A percentile compares a stretch with the other conserved stretches of the same genome.
These are phyloP conservation scores for Onchidella celtica DNA, from an alignment of 2,888 invertebrate genomes.

Conservation along the genomic window DNA sequence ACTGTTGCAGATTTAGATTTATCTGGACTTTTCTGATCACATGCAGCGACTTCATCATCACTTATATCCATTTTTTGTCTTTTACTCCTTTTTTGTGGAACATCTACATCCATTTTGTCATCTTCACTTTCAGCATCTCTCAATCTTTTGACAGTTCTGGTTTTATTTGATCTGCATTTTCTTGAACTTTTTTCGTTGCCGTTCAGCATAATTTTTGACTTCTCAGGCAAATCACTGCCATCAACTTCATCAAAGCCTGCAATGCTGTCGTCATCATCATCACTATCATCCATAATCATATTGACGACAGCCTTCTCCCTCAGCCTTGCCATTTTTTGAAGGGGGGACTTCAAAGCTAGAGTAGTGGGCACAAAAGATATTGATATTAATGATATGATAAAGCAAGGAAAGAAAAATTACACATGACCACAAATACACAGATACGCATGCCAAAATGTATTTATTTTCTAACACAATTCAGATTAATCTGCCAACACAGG, in stretches of 20 bases:
- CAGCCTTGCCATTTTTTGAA: constrained; percentile 30
- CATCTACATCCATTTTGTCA: neutral
- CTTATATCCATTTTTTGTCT: neutral
- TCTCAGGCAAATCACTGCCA: neutral
- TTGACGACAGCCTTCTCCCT: constrained; percentile 40
- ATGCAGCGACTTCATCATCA: neutral
- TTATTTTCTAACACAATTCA: too few relatives aligned
- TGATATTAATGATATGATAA: neutral
- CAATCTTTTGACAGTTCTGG: neutral
- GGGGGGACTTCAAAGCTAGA: constrained; percentile 17
- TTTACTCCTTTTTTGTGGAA: neutral
- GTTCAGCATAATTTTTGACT: neutral
- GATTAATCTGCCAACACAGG: too few relatives aligned
- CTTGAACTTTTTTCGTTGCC: neutral
- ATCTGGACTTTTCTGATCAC: neutral
- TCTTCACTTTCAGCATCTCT: neutral
- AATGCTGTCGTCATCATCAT: constrained; percentile 28
- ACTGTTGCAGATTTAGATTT: neutral
- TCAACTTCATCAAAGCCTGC: neutral
- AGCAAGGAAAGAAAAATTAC: too few relatives aligned
- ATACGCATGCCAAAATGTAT: too few relatives aligned
- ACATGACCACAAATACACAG: too few relatives aligned
- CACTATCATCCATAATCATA: constrained; percentile 39
- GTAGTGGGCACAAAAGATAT: neutral
- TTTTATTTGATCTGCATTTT: neutral